These are phyloP conservation scores for Listronotus bonariensis DNA, from an alignment of 1,140 invertebrate species.

Conservation along the genomic window DNA sequence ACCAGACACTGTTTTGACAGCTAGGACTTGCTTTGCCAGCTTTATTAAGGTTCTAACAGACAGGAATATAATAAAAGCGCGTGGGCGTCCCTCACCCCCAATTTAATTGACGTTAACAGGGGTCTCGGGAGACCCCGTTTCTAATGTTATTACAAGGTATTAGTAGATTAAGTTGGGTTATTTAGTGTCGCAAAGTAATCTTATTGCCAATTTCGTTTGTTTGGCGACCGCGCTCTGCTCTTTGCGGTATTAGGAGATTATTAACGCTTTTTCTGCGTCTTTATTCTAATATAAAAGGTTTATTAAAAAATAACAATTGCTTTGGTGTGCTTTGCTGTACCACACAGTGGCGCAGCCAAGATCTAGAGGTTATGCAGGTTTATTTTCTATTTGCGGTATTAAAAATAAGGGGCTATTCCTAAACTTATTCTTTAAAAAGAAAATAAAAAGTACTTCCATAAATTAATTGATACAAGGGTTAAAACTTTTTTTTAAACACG, in stretches of 20 bases:
- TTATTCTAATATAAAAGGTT: too few relatives aligned
- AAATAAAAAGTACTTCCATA: too few relatives aligned
- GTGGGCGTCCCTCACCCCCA: slow-evolving; percentile 13
- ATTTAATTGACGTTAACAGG: slow-evolving; percentile 34
- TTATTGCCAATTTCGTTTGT: slow-evolving; percentile 46
- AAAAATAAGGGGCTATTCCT: too few relatives aligned
- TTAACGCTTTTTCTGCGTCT: too few relatives aligned
- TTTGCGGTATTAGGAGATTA: slow-evolving; percentile 19
- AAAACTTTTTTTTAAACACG: too few relatives aligned
- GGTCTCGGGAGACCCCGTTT: slow-evolving; percentile 14
- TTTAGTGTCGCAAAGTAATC: slow-evolving; percentile 45
- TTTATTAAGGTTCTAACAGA: slow-evolving; percentile 24
- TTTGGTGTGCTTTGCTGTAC: too few relatives aligned
- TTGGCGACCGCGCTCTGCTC: slow-evolving; percentile 12
- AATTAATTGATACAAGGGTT: too few relatives aligned
- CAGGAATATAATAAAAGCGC: slow-evolving; percentile 19
- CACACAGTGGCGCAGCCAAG: too few relatives aligned
- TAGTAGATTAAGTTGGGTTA: slow-evolving; percentile 45
- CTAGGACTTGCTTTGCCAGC: slow-evolving; percentile 17
- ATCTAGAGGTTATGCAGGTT: too few relatives aligned
- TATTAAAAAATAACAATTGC: too few relatives aligned
- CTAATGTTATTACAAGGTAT: slow-evolving; percentile 47
- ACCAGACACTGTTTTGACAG: slow-evolving; percentile 28
- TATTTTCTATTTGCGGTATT: too few relatives aligned
- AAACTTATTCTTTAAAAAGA: too few relatives aligned